Conservation (phyloP, 2,797 vertebrate species). For the Poeciliopsis infans region DNA sequence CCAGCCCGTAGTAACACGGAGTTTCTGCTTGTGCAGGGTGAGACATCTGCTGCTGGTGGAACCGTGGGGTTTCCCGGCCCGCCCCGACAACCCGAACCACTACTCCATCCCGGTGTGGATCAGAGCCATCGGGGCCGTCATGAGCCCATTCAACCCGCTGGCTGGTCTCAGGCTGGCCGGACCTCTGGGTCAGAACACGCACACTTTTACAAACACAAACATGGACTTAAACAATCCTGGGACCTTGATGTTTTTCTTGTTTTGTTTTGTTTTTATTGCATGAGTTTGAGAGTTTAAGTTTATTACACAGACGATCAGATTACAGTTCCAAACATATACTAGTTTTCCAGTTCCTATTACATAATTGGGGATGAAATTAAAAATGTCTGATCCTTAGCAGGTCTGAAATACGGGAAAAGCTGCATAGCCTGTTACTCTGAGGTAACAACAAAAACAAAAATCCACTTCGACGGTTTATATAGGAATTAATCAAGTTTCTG, state of each 20-base stretch:
- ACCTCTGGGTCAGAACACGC: constrained; percentile 84
- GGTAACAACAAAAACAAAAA: neutral
- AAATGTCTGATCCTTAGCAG: neutral
- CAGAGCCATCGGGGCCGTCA: constrained; percentile 87
- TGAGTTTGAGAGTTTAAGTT: neutral
- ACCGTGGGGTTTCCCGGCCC: constrained; percentile 94
- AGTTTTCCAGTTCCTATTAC: neutral
- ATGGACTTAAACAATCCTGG: neutral
- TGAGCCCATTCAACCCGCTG: constrained; percentile 94
- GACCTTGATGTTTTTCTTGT: neutral
- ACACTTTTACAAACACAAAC: constrained; percentile 1
- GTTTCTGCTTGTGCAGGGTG: constrained; percentile 77
- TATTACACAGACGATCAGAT: neutral
- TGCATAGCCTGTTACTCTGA: neutral
- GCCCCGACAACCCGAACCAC: constrained; percentile 85
- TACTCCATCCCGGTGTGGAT: constrained; percentile 93
- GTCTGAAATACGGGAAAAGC: neutral
- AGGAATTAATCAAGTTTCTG: neutral
- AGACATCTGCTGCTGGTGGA: constrained; percentile 93
- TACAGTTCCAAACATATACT: neutral
- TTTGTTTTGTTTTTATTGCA: neutral
- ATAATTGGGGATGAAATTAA: neutral
- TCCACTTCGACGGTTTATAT: neutral
- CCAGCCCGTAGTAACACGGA: neutral
- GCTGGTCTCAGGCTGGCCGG: constrained; percentile 92